Evolutionary conservation across 2,797 vertebrate species (phyloP), one percentile per base, ranked within the genome.

Genomic region (Basileuterus tristriatus): DNA sequence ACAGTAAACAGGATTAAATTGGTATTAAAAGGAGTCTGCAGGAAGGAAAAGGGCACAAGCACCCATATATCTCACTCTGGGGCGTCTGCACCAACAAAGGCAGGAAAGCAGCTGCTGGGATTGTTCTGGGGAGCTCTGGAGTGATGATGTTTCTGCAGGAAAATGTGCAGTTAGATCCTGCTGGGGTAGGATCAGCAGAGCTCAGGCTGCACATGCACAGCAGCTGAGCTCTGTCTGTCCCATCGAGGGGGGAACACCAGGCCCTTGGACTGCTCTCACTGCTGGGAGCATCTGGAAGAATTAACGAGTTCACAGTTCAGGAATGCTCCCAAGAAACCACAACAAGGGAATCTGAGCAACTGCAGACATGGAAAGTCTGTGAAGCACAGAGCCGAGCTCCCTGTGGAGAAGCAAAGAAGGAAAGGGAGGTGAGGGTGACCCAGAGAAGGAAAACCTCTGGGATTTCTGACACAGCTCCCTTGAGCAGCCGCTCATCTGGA

Each of bases 51-150:
- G 56, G 79, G 41, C 70, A 80, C 83, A 72, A 74, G 67, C 88
- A 94, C 14, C 23, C 37, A 4, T 29, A 62, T 52, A 63, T 36
- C 46, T 76, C 75, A 21, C 77, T 58, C 19, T 3, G 52, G 62
- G 74, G 27, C 68, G 87, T 81, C 68, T 83, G 65, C 34, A 15
- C 92, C 85, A 95, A 88, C 62, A 90, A 71, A 97, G 67, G 14
- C 63, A 92, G 77, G 70, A 78, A 69, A 50, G 83, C 95, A 96
- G 83, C 95, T 95, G 95, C 74, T 91, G 72, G 55, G 46, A 44
- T 74, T 75, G 72, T 93, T 93, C 4, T 55, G 90, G 72, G 70
- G 52, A 94, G 49, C 75, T 81, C 67, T 74, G 36, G 52, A 85
- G 71, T 53, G 90, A 62, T 82, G 84, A 89, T 80, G 79, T 86